Conservation (phyloP, 2,113 vertebrate species). For the Callipepla squamata region DNA sequence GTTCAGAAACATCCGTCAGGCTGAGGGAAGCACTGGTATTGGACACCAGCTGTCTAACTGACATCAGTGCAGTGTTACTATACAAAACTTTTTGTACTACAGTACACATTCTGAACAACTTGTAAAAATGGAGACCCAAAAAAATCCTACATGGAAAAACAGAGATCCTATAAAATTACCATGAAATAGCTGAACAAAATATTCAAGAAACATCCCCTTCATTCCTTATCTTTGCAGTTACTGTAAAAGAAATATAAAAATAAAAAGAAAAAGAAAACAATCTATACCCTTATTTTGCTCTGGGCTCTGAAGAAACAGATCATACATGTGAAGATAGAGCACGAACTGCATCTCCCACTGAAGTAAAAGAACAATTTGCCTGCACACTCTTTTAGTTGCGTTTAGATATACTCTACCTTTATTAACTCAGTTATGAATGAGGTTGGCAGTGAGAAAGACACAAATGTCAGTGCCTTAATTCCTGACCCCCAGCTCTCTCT, state of each 20-base stretch:
- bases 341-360: too few relatives aligned
- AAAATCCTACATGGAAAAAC: neutral
- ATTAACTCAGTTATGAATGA: accelerated
- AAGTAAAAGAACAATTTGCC: neutral
- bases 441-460: neutral
- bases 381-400: neutral
- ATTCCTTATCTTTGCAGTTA: neutral
- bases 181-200: neutral
- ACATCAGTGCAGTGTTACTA: neutral
- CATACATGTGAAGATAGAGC: accelerated
- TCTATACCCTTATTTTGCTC: neutral
- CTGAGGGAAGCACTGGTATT: neutral
- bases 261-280: neutral
- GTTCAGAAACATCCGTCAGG: neutral
- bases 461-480: neutral
- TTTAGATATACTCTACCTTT: neutral
- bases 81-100: neutral
- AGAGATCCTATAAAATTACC: neutral
- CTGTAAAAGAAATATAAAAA: neutral
- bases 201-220: neutral
- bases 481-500: accelerated
- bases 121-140: neutral
- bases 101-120: accelerated
- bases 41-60: neutral
- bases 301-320: neutral